Evolutionary conservation across 2,797 vertebrate species (phyloP), one percentile per base, ranked within the genome.

Genomic region (Cacajao melanocephalus): DNA sequence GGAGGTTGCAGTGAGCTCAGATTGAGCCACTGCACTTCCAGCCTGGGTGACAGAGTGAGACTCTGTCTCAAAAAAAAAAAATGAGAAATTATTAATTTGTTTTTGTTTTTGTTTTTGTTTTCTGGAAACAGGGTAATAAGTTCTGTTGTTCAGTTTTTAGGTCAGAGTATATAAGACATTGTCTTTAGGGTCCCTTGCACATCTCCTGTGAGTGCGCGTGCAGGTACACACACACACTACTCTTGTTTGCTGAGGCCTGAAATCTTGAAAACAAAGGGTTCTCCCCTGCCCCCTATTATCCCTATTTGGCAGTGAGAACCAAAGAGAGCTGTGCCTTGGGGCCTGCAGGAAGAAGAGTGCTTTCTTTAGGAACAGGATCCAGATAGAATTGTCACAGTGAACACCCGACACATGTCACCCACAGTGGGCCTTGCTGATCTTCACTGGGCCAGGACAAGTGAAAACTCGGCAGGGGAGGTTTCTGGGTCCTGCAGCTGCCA

Each of bases 371-470:
- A 13, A 2, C 39, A 28, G 90, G 55, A n/a, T 39, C 50, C 58
- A 20, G 67, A 33, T 5, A 13, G 58, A 48, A 26, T 2, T 7
- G 30, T 67, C 52, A 0, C 14, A 8, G 11, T 48, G 70, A n/a
- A 52, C 46, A 36, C 30, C 26, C 8, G 19, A 3, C 1, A 0
- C 13, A 0, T 3, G 5, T 11, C 8, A 8, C 22, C 76, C 52
- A 1, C 3, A 0, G 4, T 1, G 11, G 13, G 57, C 48, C 2
- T 0, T 36, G 28, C 7, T 11, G 1, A 6, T 52, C 0, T 17
- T 8, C 12, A 3, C 12, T 2, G 36, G 50, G 20, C 50, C 1
- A 4, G 9, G 46, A 1, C 30, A 4, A 3, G 22, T 4, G 6
- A 7, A 26, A 12, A 22, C 52, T 4, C 17, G 2, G 26, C 33